These are phyloP conservation scores for Drosophila cognata DNA, from an alignment of 2,888 invertebrate genomes.

Conservation along the genomic window DNA sequence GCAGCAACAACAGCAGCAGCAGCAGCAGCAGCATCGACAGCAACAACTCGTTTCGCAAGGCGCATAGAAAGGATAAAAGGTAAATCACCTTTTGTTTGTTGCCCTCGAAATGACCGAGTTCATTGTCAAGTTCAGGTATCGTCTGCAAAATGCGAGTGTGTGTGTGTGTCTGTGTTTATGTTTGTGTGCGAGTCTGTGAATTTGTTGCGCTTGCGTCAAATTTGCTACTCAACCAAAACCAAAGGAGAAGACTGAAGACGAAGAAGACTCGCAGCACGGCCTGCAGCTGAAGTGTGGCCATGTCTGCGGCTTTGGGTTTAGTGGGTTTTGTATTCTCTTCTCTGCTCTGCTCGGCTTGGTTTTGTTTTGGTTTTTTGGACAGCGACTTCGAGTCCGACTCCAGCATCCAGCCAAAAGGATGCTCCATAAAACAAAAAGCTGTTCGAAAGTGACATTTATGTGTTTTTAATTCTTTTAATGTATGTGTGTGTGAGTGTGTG, in stretches of 20 bases:
- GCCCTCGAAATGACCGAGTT: conserved; percentile 78
- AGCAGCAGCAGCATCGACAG: background rate
- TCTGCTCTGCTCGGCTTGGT: conserved; percentile 29
- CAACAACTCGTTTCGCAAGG: conserved; percentile 49
- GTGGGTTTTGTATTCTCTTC: conserved; percentile 37
- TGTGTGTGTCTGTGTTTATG: conserved; percentile 25
- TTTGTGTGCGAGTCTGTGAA: conserved; percentile 44
- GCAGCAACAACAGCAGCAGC: conserved; percentile 7
- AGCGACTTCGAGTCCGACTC: conserved; percentile 5
- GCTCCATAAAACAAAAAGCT: conserved; percentile 77
- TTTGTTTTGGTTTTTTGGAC: conserved; percentile 32
- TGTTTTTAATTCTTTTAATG: conserved; percentile 73
- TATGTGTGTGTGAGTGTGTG: conserved; percentile 6
- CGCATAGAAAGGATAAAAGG: conserved; percentile 69
- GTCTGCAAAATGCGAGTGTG: conserved; percentile 42
- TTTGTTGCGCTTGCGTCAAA: conserved; percentile 76
- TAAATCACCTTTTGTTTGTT: conserved; percentile 78
- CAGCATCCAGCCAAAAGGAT: conserved; percentile 49
- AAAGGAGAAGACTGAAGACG: conserved; percentile 10
- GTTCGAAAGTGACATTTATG: conserved; percentile 77
- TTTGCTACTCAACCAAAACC: conserved; percentile 56
- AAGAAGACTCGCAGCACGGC: conserved; percentile 25
- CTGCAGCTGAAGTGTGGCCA: conserved; percentile 69
- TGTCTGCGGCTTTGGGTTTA: conserved; percentile 60
- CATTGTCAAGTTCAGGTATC: conserved; percentile 77